Evolutionary conservation across 1,140 invertebrate genomes (phyloP), one percentile per base, ranked within the genome.

Genomic region (Pentalonia nigronervosa): DNA sequence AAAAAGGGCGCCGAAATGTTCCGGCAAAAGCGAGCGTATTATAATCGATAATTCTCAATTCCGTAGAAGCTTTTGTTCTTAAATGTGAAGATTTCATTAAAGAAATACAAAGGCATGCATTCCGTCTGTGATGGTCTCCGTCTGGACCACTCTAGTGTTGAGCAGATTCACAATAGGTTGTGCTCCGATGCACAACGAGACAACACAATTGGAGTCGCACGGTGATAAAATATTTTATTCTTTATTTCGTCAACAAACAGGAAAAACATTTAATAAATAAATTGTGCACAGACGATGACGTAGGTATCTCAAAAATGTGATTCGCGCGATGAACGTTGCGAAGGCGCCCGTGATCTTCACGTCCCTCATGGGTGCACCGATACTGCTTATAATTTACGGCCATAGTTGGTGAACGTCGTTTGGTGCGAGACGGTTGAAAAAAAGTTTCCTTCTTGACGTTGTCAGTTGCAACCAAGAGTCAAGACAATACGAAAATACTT

Each of bases 41-140:
- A 89, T 89, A 89, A 89, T 89, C 88, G 88, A 89, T 89, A 89
- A 89, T 36, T 89, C 48, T 36, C 48, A 41, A 89, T 89, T 48
- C 36, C 50, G 4, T 9, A 20, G n/a, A 36, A 34, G 17, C n/a
- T 36, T 89, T 89, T 53, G 87, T 89, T 53, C 21, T 53, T 21
- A 48, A 34, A 53, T n/a, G 87, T 34, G 47, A 53, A 36, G 48
- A 53, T 34, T 89, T 50, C 48, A 34, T 34, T 53, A 53, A 53
- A 34, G 34, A 53, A 53, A 89, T 53, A 53, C 87, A 53, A 50
- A 53, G 14, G 48, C 11, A 9, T 30, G 86, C 45, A 47, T 48
- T 50, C 47, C 86, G 45, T 14, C 45, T 21, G 41, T 1, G 30
- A 67, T 67, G 60, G 60, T 30, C 60, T 67, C 14, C 6, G 30